Base-by-base conservation (phyloP, 2,797 vertebrate species). In the Gallinago nigripennis region DNA sequence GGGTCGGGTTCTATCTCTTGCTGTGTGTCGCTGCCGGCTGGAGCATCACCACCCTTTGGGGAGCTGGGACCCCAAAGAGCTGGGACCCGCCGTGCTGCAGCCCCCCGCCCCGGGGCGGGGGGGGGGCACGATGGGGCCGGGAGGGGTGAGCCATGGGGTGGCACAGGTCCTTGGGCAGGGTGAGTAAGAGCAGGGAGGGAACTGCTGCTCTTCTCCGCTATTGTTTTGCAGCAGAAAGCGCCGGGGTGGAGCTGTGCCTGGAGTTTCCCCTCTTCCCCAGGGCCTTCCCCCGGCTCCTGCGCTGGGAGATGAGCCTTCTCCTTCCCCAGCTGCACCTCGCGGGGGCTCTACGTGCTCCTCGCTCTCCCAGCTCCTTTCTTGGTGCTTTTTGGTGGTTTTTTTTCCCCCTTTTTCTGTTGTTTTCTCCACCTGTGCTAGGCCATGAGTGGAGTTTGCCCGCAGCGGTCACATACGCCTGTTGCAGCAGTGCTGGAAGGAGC, bases 141-240 rank as follows among this genome's bases (percentile, higher is more conserved):
- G 60, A 25, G 23, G 39, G 82, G 9, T 33, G 77, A 76, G 57
- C 82, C 5, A 1, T 20, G 5, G 66, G 72, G 75, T 84, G 63
- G 25, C 71, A 24, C 84, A 30, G 75, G 8, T 80, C 88, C 86
- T 86, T 16, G 80, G 73, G 83, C 83, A 83, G 90, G 90, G 78
- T 95, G 91, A 95, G 90, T 87, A 92, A 91, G 83, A 91, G 91
- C 83, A 84, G 95, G 92, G 90, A 95, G 92, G 93, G 85, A 61
- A 61, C 90, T 23, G 60, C 90, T 95, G 92, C 94, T 92, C 84
- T 78, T 84, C 93, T 93, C 76, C 45, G 57, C 96, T 90, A 90
- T 93, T 93, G 94, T 91, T 91, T 12, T 48, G 77, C 94, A 39
- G 88, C 9, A 58, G 77, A 83, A 86, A 84, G 86, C 57, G 1